Percentiles rank a stretch among this genome's conserved stretches.
phyloP scores from a whole-genome alignment of 1,140 invertebrate genomes.

The Laupala kohalensis region DNA sequence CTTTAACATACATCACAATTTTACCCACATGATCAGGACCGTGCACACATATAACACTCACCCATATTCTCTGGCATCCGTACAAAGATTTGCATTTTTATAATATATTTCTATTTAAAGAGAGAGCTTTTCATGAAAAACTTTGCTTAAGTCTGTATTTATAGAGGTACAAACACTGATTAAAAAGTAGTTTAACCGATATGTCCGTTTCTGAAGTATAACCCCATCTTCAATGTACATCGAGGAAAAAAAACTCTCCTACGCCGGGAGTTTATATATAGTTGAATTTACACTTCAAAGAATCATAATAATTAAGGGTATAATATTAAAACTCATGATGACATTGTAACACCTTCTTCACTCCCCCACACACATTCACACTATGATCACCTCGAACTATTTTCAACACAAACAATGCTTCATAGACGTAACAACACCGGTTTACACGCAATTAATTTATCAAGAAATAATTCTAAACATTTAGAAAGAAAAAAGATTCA shows the following conservation, averaged over 20 bases:
- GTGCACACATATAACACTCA: conserved; percentile 9
- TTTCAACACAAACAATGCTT: no score
- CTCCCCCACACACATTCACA: no score
- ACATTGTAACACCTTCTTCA: no score
- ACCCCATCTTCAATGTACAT: not conserved
- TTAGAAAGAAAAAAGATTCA: no score
- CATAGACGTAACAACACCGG: no score
- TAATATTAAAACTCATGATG: no score
- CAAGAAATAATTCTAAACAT: no score
- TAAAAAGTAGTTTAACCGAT: conserved; percentile 11
- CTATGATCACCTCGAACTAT: no score
- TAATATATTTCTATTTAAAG: conserved; percentile 1
- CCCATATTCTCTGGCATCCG: conserved; percentile 3
- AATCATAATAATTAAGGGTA: no score
- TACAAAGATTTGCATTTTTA: conserved; percentile 1
- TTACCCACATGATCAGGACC: not conserved
- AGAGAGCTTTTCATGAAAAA: conserved; percentile 12
- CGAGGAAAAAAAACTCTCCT: not conserved
- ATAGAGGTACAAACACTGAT: conserved; percentile 9
- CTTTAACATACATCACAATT: conserved; percentile 3
- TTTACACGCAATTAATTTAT: no score
- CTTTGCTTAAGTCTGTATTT: conserved; percentile 7
- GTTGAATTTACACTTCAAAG: not conserved
- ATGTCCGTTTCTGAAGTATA: conserved; percentile 10
- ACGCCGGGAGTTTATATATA: not conserved